Base-by-base conservation (phyloP, 2,113 vertebrate genomes). In the Melospiza georgiana region DNA sequence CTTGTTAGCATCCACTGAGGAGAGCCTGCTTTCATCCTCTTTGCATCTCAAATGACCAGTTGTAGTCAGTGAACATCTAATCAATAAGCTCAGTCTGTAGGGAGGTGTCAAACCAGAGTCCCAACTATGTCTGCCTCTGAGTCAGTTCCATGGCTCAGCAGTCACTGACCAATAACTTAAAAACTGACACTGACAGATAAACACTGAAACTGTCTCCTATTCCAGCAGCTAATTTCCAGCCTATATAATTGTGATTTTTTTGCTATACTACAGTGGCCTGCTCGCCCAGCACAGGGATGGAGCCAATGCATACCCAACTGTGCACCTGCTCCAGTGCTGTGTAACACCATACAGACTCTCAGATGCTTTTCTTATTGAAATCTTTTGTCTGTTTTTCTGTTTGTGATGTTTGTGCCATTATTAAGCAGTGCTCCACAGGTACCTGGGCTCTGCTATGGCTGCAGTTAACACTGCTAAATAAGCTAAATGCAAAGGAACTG, bases 271-370 rank as follows among this genome's bases (percentile, higher is more conserved):
- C 23, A 57, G 35, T 24, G 41, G 14, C 11, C 68, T 77, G 68
- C 0, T 1, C 13, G 31, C 5, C 31, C 51, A 93, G 22, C n/a
- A 20, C 5, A 4, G 33, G 52, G 25, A 54, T 27, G 24, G 41
- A 46, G 4, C 48, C 19, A 23, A 2, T 22, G 41, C n/a, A 39
- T 11, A n/a, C 18, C 33, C 27, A 76, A 0, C 25, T 41, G 55
- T 30, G n/a, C 35, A 30, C 23, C 43, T 9, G 0, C n/a, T n/a
- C n/a, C n/a, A n/a, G n/a, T n/a, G n/a, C 35, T 2, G 0, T 54
- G 51, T n/a, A 46, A 33, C 39, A 62, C 5, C 10, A 35, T 75
- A 16, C 28, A 72, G 33, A 8, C 51, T 59, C 59, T 81, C 31
- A 16, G 58, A n/a, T 21, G 10, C 48, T 87, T 75, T 87, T 54